phyloP scores from a whole-genome alignment of 2,888 invertebrate genomes.

The Ormyrus pomaceus region DNA sequence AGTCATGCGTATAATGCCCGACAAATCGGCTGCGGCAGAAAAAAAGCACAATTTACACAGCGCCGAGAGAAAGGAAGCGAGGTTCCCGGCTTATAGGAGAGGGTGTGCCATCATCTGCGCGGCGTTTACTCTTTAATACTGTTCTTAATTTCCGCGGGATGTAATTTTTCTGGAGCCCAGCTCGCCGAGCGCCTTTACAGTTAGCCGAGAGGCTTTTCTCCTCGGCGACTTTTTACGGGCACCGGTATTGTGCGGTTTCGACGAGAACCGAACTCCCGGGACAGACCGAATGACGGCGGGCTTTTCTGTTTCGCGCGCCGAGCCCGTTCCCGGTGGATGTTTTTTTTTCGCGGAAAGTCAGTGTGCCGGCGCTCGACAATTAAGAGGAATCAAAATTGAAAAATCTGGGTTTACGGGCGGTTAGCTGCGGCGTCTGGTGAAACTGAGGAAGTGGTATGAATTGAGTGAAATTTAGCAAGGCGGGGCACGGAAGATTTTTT shows the following conservation, averaged over 20 bases:
- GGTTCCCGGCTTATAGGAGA: neutral
- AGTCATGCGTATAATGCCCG: too few relatives aligned
- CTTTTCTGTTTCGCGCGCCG: constrained; percentile 22
- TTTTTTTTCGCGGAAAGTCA: neutral
- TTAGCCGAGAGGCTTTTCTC: constrained; percentile 24
- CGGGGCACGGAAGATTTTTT: too few relatives aligned
- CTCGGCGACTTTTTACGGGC: neutral
- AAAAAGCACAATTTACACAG: too few relatives aligned
- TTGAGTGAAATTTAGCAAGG: too few relatives aligned
- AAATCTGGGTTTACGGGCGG: too few relatives aligned
- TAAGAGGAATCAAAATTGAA: too few relatives aligned
- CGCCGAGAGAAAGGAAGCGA: too few relatives aligned
- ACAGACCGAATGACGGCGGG: neutral
- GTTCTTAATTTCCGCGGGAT: constrained; percentile 52
- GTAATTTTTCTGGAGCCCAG: constrained; percentile 31
- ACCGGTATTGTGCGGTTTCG: constrained; percentile 34
- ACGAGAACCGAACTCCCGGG: neutral
- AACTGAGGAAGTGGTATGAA: too few relatives aligned
- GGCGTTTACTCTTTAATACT: constrained; percentile 38
- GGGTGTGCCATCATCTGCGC: constrained; percentile 11
- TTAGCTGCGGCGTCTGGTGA: too few relatives aligned
- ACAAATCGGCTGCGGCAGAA: too few relatives aligned
- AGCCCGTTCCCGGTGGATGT: neutral
- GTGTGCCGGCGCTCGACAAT: too few relatives aligned
- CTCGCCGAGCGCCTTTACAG: constrained; percentile 22